A percentile compares a stretch with the other conserved stretches of the same genome.
Evolutionary conservation across 92 coral and sea anemone species (phyloP).

Genomic region (Porites divaricata): DNA sequence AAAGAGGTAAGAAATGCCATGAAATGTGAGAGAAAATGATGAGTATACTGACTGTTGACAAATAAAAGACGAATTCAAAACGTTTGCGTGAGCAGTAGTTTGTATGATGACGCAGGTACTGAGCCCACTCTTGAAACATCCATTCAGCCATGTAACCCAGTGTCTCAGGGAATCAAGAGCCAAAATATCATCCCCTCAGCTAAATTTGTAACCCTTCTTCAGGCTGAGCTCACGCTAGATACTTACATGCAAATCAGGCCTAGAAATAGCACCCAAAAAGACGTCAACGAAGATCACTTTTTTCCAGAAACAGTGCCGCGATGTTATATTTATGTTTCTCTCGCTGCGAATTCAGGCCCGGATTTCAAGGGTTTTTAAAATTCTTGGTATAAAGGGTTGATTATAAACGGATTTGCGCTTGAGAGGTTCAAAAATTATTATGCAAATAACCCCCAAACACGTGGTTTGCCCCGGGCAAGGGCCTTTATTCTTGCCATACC

Average conservation of each 20-base stretch:
- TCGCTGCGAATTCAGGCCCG: slow-evolving; percentile 26
- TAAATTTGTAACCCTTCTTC: slow-evolving; percentile 33
- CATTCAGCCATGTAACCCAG: slow-evolving; percentile 38
- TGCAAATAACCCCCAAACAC: slow-evolving; percentile 23
- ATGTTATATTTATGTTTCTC: slow-evolving; percentile 17
- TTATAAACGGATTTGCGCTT: slow-evolving; percentile 54
- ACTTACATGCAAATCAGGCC: slow-evolving; percentile 13
- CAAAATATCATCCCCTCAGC: slow-evolving; percentile 21
- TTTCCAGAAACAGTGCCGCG: slow-evolving; percentile 13
- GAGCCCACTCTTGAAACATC: slow-evolving; percentile 8
- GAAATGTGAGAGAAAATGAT: neutral
- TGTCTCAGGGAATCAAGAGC: slow-evolving; percentile 13
- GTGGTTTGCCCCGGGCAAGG: slow-evolving; percentile 36
- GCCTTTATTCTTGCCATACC: neutral
- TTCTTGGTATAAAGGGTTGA: slow-evolving; percentile 43
- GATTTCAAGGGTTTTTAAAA: slow-evolving; percentile 35
- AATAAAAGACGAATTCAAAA: neutral
- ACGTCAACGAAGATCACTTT: slow-evolving; percentile 34
- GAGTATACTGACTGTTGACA: neutral
- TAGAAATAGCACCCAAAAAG: slow-evolving; percentile 3
- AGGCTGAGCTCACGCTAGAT: slow-evolving; percentile 33
- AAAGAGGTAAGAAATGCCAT: neutral
- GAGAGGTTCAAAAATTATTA: slow-evolving; percentile 34
- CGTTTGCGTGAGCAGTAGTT: slow-evolving; percentile 47
- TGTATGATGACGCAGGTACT: slow-evolving; percentile 23